Evolutionary conservation across 2,113 vertebrate genomes (phyloP).

Genomic region (Azemiops feae): DNA sequence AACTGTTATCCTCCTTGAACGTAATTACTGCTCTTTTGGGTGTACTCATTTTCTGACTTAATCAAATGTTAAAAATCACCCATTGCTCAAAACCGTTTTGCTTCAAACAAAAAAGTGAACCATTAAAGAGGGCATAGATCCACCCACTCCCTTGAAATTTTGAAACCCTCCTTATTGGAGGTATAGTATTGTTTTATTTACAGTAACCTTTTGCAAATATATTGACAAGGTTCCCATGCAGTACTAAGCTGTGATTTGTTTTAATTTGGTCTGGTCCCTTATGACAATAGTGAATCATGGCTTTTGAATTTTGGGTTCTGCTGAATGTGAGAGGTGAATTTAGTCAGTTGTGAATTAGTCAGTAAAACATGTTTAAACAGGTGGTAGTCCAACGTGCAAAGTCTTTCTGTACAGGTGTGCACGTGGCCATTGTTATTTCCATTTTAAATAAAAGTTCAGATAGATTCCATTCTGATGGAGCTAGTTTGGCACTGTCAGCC

Average conservation of each 20-base stretch:
- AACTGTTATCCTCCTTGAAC: neutral
- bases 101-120: neutral
- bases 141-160: neutral
- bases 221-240: neutral
- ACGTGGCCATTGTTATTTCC: neutral
- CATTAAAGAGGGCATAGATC: neutral
- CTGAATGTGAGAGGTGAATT: neutral
- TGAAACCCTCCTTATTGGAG: neutral
- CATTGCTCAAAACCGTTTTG: neutral
- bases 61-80: neutral
- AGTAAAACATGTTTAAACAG: neutral
- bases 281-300: neutral
- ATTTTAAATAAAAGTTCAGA: neutral
- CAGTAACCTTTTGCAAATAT: neutral
- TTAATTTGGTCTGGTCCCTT: neutral
- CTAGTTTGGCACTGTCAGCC: neutral
- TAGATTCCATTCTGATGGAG: too few relatives aligned
- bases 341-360: neutral
- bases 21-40: neutral
- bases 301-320: neutral
- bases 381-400: neutral
- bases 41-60: neutral
- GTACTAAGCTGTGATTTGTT: neutral
- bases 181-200: neutral
- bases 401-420: neutral